Conservation (phyloP, 2,113 vertebrate genomes). For the Barbus barbus region DNA sequence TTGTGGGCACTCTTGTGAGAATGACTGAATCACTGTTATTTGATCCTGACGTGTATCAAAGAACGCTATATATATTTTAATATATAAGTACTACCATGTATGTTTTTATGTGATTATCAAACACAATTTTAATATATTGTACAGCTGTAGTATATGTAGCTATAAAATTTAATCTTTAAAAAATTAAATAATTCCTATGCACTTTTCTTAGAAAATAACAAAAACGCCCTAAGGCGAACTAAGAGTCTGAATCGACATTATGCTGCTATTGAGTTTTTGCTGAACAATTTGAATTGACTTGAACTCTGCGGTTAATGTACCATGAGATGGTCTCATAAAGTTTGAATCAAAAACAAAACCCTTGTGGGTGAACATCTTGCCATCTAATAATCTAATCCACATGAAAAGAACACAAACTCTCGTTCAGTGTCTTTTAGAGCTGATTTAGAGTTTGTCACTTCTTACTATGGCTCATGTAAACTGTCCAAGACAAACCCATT, state of each 20-base stretch:
- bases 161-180: not conserved
- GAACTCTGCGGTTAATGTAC: not conserved
- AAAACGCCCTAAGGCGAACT: constrained; percentile 21
- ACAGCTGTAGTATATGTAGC: not conserved
- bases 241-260: constrained; percentile 17
- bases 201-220: constrained; percentile 27
- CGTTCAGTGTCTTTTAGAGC: not conserved
- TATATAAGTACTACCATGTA: not conserved
- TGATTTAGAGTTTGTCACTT: not conserved
- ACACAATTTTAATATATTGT: not conserved
- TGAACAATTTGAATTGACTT: constrained; percentile 5
- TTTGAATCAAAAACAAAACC: not conserved
- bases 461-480: not conserved
- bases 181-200: not conserved
- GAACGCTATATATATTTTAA: not conserved
- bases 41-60: not conserved
- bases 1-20: not conserved
- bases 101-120: constrained; percentile 15
- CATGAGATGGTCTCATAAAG: constrained; percentile 24
- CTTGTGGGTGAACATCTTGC: not conserved
- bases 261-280: not conserved
- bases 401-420: not conserved
- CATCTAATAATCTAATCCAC: not conserved
- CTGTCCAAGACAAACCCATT: not conserved
- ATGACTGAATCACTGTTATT: not conserved